These are phyloP conservation scores for Fistularia tabacaria DNA, from an alignment of 2,797 vertebrate species.

Conservation along the genomic window DNA sequence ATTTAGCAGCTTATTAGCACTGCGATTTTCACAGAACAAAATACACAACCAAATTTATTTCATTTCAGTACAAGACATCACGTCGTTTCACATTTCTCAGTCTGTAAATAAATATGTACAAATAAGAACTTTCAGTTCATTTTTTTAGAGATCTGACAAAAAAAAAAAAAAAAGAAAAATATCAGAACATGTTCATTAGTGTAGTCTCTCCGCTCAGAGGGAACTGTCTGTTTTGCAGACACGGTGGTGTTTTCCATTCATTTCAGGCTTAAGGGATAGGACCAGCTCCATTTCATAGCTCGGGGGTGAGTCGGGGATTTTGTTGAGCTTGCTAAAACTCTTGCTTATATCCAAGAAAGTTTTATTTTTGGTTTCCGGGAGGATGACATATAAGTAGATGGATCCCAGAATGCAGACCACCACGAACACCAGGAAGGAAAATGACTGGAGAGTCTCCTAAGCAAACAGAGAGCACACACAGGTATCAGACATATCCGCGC, in stretches of 20 bases:
- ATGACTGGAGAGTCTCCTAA: conserved; percentile 80
- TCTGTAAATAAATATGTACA: conserved; percentile 44
- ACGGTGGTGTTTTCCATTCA: conserved; percentile 19
- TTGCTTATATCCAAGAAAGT: conserved; percentile 88
- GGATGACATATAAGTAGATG: conserved; percentile 78
- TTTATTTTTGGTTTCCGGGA: conserved; percentile 96
- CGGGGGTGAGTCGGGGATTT: conserved; percentile 46
- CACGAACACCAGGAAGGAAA: conserved; percentile 88
- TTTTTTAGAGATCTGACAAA: neutral
- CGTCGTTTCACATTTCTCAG: no score
- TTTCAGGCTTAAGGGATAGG: conserved; percentile 37
- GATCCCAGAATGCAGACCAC: conserved; percentile 78
- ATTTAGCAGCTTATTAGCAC: no score
- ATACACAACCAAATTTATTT: no score
- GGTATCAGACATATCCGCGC: neutral
- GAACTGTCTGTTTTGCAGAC: conserved; percentile 59
- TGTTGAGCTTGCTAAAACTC: conserved; percentile 89
- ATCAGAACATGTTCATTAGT: neutral
- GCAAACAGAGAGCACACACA: conserved; percentile 34
- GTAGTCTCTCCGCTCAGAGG: conserved; percentile 39
- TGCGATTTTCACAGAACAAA: no score
- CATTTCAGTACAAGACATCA: no score
- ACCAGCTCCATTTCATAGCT: conserved; percentile 69
- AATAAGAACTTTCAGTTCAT: conserved; percentile 12
- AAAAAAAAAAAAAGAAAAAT: no score